phyloP scores from a whole-genome alignment of 1,140 invertebrate species.

The Leptoteleia sp. region DNA sequence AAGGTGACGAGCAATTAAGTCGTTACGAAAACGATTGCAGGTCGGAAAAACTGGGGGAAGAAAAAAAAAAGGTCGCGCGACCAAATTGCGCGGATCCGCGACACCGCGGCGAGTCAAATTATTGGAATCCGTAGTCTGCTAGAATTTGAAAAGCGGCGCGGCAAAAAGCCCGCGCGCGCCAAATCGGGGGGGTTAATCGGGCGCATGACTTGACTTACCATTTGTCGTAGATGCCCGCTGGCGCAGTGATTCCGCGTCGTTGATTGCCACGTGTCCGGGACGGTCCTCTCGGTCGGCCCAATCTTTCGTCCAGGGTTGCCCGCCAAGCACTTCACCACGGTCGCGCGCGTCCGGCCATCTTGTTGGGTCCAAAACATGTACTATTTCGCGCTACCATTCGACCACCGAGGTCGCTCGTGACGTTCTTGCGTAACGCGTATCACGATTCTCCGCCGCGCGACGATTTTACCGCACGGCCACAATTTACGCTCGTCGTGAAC shows the following conservation, averaged over 20 bases:
- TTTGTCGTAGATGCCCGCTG: conserved; percentile 19
- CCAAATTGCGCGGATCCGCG: no score
- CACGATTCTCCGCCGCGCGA: background rate
- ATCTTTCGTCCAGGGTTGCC: conserved; percentile 6
- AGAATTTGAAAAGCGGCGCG: conserved; percentile 65
- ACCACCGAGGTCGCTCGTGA: conserved; percentile 38
- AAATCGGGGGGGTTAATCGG: background rate
- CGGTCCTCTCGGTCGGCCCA: background rate
- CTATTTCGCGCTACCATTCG: conserved; percentile 19
- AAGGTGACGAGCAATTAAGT: no score
- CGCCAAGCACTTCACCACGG: conserved; percentile 47
- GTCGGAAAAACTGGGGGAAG: no score
- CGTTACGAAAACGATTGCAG: no score
- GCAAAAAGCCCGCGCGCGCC: conserved; percentile 33
- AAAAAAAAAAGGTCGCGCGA: no score
- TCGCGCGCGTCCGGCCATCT: conserved; percentile 61
- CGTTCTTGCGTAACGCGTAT: conserved; percentile 12
- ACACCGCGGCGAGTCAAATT: conserved; percentile 19
- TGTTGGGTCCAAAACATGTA: conserved; percentile 61
- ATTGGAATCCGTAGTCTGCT: conserved; percentile 58
- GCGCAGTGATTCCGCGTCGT: conserved; percentile 4
- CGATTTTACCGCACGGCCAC: background rate
- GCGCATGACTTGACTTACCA: conserved; percentile 44
- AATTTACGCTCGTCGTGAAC: no score
- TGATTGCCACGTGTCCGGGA: background rate